phyloP scores from a whole-genome alignment of 2,113 vertebrate species.

The Oryzias celebensis region DNA sequence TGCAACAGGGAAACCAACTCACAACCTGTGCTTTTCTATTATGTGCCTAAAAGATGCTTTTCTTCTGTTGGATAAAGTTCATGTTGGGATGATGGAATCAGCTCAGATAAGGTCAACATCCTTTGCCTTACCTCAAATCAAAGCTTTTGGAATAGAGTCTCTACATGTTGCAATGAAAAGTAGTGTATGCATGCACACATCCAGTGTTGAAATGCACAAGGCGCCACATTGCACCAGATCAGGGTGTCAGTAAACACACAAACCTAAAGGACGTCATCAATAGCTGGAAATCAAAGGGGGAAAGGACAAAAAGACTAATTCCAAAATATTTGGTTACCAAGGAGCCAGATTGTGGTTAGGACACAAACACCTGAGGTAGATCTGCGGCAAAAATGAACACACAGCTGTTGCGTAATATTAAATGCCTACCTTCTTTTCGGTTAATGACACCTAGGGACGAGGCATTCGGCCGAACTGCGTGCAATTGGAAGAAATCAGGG shows the following conservation, averaged over 20 bases:
- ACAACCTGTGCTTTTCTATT: constrained; percentile 20
- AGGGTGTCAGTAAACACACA: constrained; percentile 6
- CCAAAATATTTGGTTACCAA: constrained; percentile 24
- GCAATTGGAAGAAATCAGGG: constrained; percentile 92
- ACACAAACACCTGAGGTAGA: constrained; percentile 33
- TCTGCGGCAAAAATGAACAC: constrained; percentile 36
- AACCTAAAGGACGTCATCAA: constrained; percentile 9
- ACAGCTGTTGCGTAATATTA: constrained; percentile 59
- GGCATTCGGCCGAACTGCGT: constrained; percentile 97
- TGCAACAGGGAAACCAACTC: neutral
- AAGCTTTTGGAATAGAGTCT: constrained; percentile 32
- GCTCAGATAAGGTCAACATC: constrained; percentile 45
- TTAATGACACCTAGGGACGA: constrained; percentile 99
- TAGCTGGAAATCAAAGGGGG: constrained; percentile 7
- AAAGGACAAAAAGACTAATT: constrained; percentile 15
- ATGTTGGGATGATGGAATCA: constrained; percentile 50
- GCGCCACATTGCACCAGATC: neutral
- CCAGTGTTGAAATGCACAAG: constrained; percentile 24
- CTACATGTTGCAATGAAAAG: constrained; percentile 53
- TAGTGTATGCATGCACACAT: constrained; percentile 9
- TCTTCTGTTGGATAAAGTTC: constrained; percentile 37
- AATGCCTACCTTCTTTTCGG: constrained; percentile 98
- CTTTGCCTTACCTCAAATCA: constrained; percentile 26
- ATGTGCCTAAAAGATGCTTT: too few relatives aligned
- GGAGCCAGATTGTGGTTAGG: constrained; percentile 11